Evolutionary conservation across 1,140 invertebrate species (phyloP), one percentile per base, ranked within the genome.

Genomic region (Camponotus floridanus): DNA sequence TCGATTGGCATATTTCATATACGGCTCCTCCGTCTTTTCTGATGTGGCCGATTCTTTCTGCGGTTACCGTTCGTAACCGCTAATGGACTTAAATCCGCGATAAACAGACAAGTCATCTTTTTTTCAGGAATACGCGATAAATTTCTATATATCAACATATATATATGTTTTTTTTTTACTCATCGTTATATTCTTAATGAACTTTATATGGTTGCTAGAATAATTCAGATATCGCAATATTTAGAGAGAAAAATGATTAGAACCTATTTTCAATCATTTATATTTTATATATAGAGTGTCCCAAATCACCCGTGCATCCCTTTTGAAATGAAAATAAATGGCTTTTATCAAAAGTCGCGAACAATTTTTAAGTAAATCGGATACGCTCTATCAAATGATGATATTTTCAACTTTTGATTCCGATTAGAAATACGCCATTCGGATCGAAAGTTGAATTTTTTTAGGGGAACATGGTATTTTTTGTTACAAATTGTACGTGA

Each of bases 61-160:
- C 33, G n/a, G n/a, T 39, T 61, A 11, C 8, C 33, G 31, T 33
- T 13, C 11, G 5, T 59, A 21, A 81, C 26, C 26, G 39, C 26
- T 48, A 61, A 83, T 74, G 61, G 26, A 73, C 15, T 61, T 33
- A 42, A 59, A 74, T 59, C 11, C 26, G 11, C 31, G 45, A n/a
- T 33, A 26, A 59, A 71, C 5, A n/a, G 55, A 42, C 3, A 68
- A 80, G 45, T 79, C n/a, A 15, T 26, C 31, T n/a, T 13, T 59
- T 36, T 51, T 51, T 51, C 48, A 39, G 21, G 11, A n/a, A 15
- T 36, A 2, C 9, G 21, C 26, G 39, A 71, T 6, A 67, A 21
- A 1, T 8, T 31, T 31, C 5, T 76, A n/a, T 31, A 42, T 39
- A 21, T 59, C 11, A 36, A 18, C 7, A n/a, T 67, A n/a, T 67